These are phyloP conservation scores for Chymomyza procnemis DNA, from an alignment of 2,888 invertebrate species.

Conservation along the genomic window DNA sequence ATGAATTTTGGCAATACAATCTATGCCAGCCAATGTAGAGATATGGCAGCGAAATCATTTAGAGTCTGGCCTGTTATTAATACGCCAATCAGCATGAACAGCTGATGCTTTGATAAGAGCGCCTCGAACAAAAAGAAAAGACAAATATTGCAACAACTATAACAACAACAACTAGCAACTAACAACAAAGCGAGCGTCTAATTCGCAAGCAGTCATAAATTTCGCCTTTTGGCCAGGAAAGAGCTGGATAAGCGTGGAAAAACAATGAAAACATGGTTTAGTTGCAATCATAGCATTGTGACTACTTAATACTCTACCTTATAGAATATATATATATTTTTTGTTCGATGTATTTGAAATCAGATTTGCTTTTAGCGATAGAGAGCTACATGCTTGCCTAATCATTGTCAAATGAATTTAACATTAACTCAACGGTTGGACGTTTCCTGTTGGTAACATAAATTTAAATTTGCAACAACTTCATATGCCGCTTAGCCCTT, in stretches of 20 bases:
- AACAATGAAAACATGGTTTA: too few relatives aligned
- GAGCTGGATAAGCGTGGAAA: not conserved
- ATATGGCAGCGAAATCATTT: conserved; percentile 49
- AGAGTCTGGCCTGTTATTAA: conserved; percentile 46
- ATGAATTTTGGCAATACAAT: not conserved
- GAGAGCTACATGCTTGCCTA: too few relatives aligned
- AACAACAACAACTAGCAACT: conserved; percentile 5
- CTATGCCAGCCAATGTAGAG: not conserved
- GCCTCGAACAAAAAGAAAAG: not conserved
- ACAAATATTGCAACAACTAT: conserved; percentile 23
- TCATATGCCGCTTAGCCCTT: not conserved
- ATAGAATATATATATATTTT: too few relatives aligned
- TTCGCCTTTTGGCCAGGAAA: conserved; percentile 34
- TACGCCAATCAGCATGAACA: conserved; percentile 59
- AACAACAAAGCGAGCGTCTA: conserved; percentile 14
- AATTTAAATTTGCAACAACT: too few relatives aligned
- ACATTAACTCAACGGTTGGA: too few relatives aligned
- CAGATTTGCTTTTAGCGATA: too few relatives aligned
- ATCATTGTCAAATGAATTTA: too few relatives aligned
- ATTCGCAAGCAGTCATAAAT: conserved; percentile 59
- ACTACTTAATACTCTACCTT: too few relatives aligned
- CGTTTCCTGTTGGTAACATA: too few relatives aligned
- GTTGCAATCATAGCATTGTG: too few relatives aligned
- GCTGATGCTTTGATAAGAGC: conserved; percentile 51
- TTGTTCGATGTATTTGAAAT: too few relatives aligned